phyloP scores from a whole-genome alignment of 1,140 invertebrate species.

The Plutomurus gul region DNA sequence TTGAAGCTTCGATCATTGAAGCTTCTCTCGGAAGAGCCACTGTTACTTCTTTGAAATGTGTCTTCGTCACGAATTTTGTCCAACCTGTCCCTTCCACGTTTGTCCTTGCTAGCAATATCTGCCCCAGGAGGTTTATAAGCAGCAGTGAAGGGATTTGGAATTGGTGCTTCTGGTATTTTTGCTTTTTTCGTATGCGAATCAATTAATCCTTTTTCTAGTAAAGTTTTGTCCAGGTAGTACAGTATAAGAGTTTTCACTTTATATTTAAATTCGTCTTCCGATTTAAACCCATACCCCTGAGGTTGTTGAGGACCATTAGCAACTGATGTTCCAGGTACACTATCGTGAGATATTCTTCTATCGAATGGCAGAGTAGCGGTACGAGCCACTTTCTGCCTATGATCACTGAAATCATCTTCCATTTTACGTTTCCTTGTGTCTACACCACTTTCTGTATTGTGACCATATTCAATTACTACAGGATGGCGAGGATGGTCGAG shows the following conservation, averaged over 20 bases:
- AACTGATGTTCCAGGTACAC: not conserved
- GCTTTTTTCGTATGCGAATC: not conserved
- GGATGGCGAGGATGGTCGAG: not conserved
- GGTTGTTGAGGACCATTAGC: not conserved
- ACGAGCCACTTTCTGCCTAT: not conserved
- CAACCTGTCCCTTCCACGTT: not conserved
- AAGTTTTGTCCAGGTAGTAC: not conserved
- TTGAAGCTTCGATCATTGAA: not conserved
- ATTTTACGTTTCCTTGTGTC: not conserved
- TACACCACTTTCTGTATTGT: not conserved
- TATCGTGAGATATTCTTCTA: not conserved
- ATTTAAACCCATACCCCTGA: not conserved
- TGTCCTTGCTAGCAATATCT: not conserved
- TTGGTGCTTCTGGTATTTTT: not conserved
- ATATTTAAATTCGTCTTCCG: not conserved
- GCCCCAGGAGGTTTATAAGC: not conserved
- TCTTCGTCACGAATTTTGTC: not conserved
- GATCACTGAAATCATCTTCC: not conserved
- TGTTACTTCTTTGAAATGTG: not conserved
- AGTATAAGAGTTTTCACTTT: not conserved
- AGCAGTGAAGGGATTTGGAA: not conserved
- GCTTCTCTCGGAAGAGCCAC: not conserved
- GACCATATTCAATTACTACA: slow-evolving; percentile 2
- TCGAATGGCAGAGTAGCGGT: not conserved
- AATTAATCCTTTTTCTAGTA: not conserved